These are phyloP conservation scores for Homarus americanus DNA, from an alignment of 1,140 invertebrate species.

Conservation along the genomic window DNA sequence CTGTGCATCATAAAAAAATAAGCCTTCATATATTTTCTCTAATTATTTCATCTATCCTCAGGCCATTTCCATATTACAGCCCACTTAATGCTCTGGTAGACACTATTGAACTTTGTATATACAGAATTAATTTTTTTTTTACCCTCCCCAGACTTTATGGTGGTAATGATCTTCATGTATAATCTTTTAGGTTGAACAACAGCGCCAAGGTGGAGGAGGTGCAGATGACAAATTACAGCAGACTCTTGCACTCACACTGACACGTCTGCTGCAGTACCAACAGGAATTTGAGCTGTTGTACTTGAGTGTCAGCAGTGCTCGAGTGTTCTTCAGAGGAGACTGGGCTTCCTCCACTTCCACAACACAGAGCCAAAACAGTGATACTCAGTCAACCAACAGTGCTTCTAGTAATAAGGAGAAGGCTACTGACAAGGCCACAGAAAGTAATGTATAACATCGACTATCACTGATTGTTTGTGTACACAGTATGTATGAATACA, in stretches of 20 bases:
- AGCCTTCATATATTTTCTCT: too few species aligned
- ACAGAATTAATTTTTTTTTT: too few species aligned
- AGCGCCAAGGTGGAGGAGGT: slow-evolving; percentile 66
- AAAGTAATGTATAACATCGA: slow-evolving; percentile 13
- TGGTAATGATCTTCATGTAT: too few species aligned
- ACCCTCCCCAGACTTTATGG: too few species aligned
- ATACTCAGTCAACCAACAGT: slow-evolving; percentile 57
- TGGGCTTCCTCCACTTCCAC: slow-evolving; percentile 47
- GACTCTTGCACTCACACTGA: slow-evolving; percentile 92
- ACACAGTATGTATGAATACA: too few species aligned
- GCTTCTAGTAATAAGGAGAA: slow-evolving; percentile 51
- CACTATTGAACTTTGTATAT: too few species aligned
- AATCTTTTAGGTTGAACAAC: slow-evolving; percentile 53
- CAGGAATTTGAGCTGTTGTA: slow-evolving; percentile 94
- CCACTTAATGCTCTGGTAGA: too few species aligned
- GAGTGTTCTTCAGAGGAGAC: slow-evolving; percentile 89
- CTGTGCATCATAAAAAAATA: too few species aligned
- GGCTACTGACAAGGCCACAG: neutral
- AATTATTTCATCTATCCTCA: too few species aligned
- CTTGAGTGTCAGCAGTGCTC: slow-evolving; percentile 94
- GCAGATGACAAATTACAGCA: slow-evolving; percentile 93
- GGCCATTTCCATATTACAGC: too few species aligned
- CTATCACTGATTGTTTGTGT: too few species aligned
- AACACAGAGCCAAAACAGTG: slow-evolving; percentile 35
- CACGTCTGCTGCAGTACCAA: slow-evolving; percentile 75